Evolutionary conservation across 53 echinoderm and acorn worm genomes (phyloP).

Genomic region (Zoroaster sp.): DNA sequence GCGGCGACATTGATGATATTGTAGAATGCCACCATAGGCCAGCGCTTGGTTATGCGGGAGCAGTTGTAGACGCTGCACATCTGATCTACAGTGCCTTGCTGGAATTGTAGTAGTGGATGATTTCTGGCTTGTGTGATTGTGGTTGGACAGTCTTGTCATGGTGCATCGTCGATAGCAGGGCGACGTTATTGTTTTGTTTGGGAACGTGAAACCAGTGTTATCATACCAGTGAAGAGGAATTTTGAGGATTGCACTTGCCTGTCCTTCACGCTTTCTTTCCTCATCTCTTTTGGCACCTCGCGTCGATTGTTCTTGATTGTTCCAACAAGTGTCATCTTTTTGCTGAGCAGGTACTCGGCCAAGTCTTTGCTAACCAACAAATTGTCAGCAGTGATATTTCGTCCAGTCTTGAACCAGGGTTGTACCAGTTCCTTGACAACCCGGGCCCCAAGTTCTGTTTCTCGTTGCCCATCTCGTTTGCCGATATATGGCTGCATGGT

Average conservation of each 20-base stretch:
- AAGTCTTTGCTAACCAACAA: not conserved
- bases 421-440: not conserved
- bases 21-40: slow-evolving; percentile 33
- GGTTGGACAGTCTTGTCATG: not conserved
- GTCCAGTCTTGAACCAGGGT: not conserved
- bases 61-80: not conserved
- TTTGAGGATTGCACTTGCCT: not conserved
- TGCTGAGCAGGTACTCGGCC: not conserved
- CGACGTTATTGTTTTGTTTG: not conserved
- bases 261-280: not conserved
- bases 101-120: not conserved
- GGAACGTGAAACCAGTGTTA: slow-evolving; percentile 29
- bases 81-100: slow-evolving; percentile 21
- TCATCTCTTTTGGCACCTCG: not conserved
- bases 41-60: not conserved
- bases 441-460: not conserved
- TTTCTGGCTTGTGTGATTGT: not conserved
- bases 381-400: not conserved
- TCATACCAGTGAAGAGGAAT: not conserved
- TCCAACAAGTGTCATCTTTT: slow-evolving; percentile 9
- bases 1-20: slow-evolving; percentile 1
- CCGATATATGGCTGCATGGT: no score
- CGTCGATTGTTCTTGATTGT: not conserved
- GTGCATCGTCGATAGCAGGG: slow-evolving; percentile 25
- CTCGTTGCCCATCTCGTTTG: not conserved